These are phyloP conservation scores for Argopecten irradians DNA, from an alignment of 1,140 invertebrate species.

Conservation along the genomic window DNA sequence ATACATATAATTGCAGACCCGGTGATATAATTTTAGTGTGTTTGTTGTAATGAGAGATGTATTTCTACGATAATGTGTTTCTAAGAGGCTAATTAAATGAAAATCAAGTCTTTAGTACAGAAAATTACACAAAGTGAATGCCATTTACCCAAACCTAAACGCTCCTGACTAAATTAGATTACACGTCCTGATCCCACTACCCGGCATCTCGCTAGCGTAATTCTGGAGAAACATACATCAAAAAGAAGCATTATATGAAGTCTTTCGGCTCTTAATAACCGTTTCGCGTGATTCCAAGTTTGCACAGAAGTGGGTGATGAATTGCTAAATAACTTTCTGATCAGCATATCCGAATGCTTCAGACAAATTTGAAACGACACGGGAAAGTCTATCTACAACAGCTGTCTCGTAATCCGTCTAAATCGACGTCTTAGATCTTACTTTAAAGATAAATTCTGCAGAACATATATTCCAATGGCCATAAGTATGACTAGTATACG, in stretches of 20 bases:
- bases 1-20: conserved; percentile 38
- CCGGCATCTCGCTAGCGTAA: conserved; percentile 32
- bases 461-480: conserved; percentile 38
- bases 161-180: conserved; percentile 39
- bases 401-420: conserved; percentile 30
- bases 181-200: conserved; percentile 29
- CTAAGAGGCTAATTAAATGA: conserved; percentile 53
- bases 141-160: conserved; percentile 38
- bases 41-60: conserved; percentile 46
- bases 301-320: conserved; percentile 26
- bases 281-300: conserved; percentile 34
- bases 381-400: conserved; percentile 28
- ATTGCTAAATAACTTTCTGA: conserved; percentile 42
- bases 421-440: conserved; percentile 31
- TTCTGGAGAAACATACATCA: conserved; percentile 36
- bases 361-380: conserved; percentile 43
- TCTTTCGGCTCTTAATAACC: conserved; percentile 27
- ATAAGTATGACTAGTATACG: conserved; percentile 33
- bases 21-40: conserved; percentile 31
- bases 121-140: conserved; percentile 52
- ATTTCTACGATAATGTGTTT: conserved; percentile 51
- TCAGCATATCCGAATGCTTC: conserved; percentile 36
- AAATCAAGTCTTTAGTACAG: conserved; percentile 49
- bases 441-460: conserved; percentile 28
- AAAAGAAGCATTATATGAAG: conserved; percentile 35